Evolutionary conservation across 2,888 invertebrate species (phyloP).

Genomic region (Hydriomena furcata): DNA sequence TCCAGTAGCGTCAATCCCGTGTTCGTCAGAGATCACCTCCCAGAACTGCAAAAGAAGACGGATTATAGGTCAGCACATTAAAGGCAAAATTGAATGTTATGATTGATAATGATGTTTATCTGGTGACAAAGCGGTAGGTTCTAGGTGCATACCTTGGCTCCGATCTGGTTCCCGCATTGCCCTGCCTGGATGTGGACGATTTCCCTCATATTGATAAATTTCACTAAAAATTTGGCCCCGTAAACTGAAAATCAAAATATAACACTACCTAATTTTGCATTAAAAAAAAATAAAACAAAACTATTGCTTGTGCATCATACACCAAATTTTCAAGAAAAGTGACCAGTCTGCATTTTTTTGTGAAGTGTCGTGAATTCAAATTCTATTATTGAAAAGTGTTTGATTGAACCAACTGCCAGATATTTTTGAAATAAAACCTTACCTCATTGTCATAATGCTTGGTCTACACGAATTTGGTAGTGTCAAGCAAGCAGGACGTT

Average conservation of each 20-base stretch:
- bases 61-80: neutral
- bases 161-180: slow-evolving; percentile 86
- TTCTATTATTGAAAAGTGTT: slow-evolving; percentile 20
- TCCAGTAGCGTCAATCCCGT: slow-evolving; percentile 67
- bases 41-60: slow-evolving; percentile 60
- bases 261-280: slow-evolving; percentile 50
- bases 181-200: slow-evolving; percentile 90
- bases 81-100: neutral
- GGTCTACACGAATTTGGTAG: no score
- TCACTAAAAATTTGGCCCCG: slow-evolving; percentile 60
- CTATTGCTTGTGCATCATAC: slow-evolving; percentile 54
- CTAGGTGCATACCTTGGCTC: slow-evolving; percentile 91
- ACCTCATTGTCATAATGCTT: neutral
- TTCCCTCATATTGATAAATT: slow-evolving; percentile 86
- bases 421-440: slow-evolving; percentile 12
- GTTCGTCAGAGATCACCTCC: no score
- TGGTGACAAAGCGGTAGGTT: slow-evolving; percentile 50
- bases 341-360: slow-evolving; percentile 47
- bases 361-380: slow-evolving; percentile 35
- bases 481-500: no score
- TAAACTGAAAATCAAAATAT: slow-evolving; percentile 46
- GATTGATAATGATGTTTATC: no score
- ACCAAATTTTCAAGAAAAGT: slow-evolving; percentile 55
- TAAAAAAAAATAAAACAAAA: slow-evolving; percentile 47
- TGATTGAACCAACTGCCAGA: slow-evolving; percentile 21